phyloP scores from a whole-genome alignment of 2,888 invertebrate genomes.

The Helleia helle region DNA sequence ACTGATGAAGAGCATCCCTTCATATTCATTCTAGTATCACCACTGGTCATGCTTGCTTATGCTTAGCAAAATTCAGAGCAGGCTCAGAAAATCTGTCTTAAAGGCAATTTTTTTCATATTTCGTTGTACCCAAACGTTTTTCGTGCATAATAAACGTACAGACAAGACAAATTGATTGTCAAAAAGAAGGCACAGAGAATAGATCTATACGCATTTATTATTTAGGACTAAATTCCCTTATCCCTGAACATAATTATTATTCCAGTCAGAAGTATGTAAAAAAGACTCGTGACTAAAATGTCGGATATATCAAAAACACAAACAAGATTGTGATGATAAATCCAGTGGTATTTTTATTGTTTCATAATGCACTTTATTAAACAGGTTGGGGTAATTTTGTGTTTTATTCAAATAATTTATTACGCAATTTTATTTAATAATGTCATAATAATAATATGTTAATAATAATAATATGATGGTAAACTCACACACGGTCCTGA shows the following conservation, averaged over 20 bases:
- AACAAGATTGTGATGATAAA: slow-evolving; percentile 7
- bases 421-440: too few relatives aligned
- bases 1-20: too few relatives aligned
- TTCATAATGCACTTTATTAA: too few relatives aligned
- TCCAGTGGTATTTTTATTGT: background rate
- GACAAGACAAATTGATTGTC: background rate
- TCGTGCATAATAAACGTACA: slow-evolving; percentile 4
- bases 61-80: background rate
- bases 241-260: slow-evolving; percentile 38
- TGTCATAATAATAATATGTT: too few relatives aligned
- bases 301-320: slow-evolving; percentile 16
- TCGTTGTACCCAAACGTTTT: background rate
- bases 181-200: background rate
- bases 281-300: slow-evolving; percentile 37
- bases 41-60: too few relatives aligned
- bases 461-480: too few relatives aligned
- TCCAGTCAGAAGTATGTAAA: slow-evolving; percentile 47
- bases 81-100: background rate
- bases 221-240: slow-evolving; percentile 2
- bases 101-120: background rate
- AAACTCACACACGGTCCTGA: too few relatives aligned
- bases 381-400: background rate
- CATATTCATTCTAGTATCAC: too few relatives aligned
- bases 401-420: too few relatives aligned
- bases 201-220: background rate